These are phyloP conservation scores for Prosapia bicincta DNA, from an alignment of 2,888 invertebrate genomes.

Conservation along the genomic window DNA sequence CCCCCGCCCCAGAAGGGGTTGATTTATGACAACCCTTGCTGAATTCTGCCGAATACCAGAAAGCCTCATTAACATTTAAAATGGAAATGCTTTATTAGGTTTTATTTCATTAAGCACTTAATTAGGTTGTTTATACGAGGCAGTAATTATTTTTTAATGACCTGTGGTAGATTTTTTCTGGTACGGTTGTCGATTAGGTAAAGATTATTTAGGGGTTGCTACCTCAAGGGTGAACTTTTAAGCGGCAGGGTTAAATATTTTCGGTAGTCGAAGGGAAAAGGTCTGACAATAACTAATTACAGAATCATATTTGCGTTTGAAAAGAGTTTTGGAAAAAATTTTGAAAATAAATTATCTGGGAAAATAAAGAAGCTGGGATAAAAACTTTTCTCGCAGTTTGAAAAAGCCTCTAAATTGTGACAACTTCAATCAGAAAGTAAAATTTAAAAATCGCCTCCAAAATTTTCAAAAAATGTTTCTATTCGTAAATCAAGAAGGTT, in stretches of 20 bases:
- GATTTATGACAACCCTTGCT: slow-evolving; percentile 2
- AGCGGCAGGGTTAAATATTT: background rate
- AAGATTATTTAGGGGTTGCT: background rate
- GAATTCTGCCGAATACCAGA: background rate
- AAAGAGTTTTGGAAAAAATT: background rate
- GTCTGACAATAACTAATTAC: background rate
- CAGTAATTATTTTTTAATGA: background rate
- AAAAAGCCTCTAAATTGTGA: too few relatives aligned
- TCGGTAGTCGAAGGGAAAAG: background rate
- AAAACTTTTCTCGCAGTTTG: too few relatives aligned
- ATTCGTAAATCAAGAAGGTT: too few relatives aligned
- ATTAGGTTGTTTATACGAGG: background rate
- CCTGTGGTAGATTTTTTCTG: background rate
- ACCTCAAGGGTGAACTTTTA: background rate
- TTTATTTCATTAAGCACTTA: background rate
- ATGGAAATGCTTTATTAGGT: background rate
- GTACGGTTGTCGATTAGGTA: background rate
- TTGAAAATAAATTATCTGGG: too few relatives aligned
- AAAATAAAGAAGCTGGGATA: too few relatives aligned
- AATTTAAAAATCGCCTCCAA: too few relatives aligned
- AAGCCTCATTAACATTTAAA: background rate
- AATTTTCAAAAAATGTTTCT: too few relatives aligned
- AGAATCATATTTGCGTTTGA: background rate
- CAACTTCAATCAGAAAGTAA: too few relatives aligned
- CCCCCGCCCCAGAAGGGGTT: background rate